A percentile compares a stretch with the other conserved stretches of the same genome.
Evolutionary conservation across 2,797 vertebrate genomes (phyloP).

Genomic region (Fistularia commersonii): DNA sequence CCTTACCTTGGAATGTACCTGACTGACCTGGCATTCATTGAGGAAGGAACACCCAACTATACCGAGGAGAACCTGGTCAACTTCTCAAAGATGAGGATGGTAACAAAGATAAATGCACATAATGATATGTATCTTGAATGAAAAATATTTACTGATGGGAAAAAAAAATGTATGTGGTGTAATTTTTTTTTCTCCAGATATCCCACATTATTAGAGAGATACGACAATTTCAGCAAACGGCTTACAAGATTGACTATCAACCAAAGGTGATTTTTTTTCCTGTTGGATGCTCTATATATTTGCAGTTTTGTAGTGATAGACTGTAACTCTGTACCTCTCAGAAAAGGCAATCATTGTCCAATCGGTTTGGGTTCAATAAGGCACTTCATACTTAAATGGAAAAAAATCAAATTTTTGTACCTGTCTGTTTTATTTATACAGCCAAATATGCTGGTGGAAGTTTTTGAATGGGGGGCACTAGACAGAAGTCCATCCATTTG

Average conservation of each 20-base stretch:
- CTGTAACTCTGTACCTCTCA: no score
- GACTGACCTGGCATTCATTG: conserved; percentile 95
- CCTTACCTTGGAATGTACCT: conserved; percentile 98
- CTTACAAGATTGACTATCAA: conserved; percentile 95
- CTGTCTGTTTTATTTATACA: no score
- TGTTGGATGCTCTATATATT: neutral
- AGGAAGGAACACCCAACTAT: conserved; percentile 96
- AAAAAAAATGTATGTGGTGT: neutral
- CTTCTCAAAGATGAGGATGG: conserved; percentile 99
- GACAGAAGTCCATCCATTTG: no score
- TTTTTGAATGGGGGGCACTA: no score
- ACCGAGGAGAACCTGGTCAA: conserved; percentile 95
- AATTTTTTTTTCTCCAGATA: conserved; percentile 73
- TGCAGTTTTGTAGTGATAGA: neutral
- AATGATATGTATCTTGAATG: neutral
- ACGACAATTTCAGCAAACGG: conserved; percentile 95
- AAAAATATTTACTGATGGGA: neutral
- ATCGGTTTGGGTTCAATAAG: no score
- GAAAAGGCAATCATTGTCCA: no score
- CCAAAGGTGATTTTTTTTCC: conserved; percentile 78
- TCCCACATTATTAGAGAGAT: conserved; percentile 98
- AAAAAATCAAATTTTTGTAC: no score
- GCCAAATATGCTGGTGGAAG: no score
- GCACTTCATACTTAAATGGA: no score
- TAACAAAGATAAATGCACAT: conserved; percentile 41